Conservation (phyloP, 1,140 invertebrate genomes). For the Hyles euphorbiae region DNA sequence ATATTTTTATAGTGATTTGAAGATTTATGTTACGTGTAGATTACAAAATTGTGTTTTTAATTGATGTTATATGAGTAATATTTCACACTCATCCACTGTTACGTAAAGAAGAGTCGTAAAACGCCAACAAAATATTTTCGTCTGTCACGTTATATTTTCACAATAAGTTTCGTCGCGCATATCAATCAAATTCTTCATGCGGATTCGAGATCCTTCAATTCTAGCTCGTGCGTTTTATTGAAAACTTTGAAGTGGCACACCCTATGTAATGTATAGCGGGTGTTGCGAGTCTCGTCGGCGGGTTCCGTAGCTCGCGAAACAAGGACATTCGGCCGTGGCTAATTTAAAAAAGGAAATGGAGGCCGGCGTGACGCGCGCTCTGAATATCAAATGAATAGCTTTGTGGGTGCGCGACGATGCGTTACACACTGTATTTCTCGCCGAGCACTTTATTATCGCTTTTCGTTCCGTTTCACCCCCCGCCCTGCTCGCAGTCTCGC, state of each 20-base stretch:
- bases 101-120: too few species aligned
- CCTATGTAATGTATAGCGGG: conserved; percentile 24
- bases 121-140: too few species aligned
- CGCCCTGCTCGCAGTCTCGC: conserved; percentile 6
- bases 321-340: conserved; percentile 64
- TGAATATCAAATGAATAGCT: conserved; percentile 58
- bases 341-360: conserved; percentile 72
- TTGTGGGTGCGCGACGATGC: conserved; percentile 64
- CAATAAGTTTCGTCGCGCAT: too few species aligned
- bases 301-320: conserved; percentile 37
- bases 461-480: background rate
- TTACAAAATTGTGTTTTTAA: too few species aligned
- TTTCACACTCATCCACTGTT: too few species aligned
- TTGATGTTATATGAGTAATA: too few species aligned
- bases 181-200: conserved; percentile 1
- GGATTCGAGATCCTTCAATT: conserved; percentile 5
- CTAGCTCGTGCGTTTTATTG: conserved; percentile 23
- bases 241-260: conserved; percentile 34
- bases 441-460: conserved; percentile 55
- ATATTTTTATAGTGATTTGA: too few species aligned
- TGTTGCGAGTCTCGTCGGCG: conserved; percentile 28
- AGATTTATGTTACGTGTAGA: too few species aligned
- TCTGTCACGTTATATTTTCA: too few species aligned
- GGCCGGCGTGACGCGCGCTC: conserved; percentile 41
- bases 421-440: conserved; percentile 45